Percentiles rank a stretch among this genome's conserved stretches.
These are phyloP conservation scores for Pseudobourletiella spinata DNA, from an alignment of 1,140 invertebrate genomes.

Conservation along the genomic window DNA sequence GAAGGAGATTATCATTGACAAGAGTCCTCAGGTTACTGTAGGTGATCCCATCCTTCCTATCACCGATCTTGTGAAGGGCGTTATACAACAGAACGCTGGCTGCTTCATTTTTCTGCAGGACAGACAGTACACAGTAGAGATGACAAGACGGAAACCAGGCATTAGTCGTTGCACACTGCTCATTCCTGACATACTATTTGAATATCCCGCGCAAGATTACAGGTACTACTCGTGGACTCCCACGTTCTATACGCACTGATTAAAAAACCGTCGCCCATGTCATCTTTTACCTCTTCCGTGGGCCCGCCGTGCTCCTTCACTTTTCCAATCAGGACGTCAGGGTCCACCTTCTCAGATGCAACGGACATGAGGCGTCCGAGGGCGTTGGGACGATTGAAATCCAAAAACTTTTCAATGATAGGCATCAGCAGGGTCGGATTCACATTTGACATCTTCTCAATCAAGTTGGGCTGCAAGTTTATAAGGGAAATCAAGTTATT, in stretches of 20 bases:
- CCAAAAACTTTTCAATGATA: slow-evolving; percentile 19
- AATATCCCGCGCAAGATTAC: background rate
- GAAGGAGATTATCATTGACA: slow-evolving; percentile 6
- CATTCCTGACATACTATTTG: background rate
- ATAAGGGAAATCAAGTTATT: too few species aligned
- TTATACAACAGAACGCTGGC: slow-evolving; percentile 25
- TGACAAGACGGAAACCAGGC: too few species aligned
- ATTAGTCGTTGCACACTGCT: background rate
- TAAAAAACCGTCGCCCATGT: too few species aligned
- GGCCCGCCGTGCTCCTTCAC: slow-evolving; percentile 11
- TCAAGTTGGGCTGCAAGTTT: slow-evolving; percentile 31
- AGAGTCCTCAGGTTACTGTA: background rate
- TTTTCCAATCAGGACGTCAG: slow-evolving; percentile 14
- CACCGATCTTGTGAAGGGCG: slow-evolving; percentile 20
- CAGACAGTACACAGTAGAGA: too few species aligned
- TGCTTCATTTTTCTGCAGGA: slow-evolving; percentile 19
- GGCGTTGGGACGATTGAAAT: slow-evolving; percentile 24
- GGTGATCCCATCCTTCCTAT: slow-evolving; percentile 18
- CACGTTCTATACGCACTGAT: background rate
- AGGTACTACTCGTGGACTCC: background rate
- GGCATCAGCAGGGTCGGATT: slow-evolving; percentile 15
- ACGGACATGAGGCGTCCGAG: slow-evolving; percentile 21
- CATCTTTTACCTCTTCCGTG: slow-evolving; percentile 11
- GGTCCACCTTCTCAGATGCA: slow-evolving; percentile 20
- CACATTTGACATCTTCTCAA: slow-evolving; percentile 17